Evolutionary conservation across 2,797 vertebrate species (phyloP).

Genomic region (Xerus rutilus): DNA sequence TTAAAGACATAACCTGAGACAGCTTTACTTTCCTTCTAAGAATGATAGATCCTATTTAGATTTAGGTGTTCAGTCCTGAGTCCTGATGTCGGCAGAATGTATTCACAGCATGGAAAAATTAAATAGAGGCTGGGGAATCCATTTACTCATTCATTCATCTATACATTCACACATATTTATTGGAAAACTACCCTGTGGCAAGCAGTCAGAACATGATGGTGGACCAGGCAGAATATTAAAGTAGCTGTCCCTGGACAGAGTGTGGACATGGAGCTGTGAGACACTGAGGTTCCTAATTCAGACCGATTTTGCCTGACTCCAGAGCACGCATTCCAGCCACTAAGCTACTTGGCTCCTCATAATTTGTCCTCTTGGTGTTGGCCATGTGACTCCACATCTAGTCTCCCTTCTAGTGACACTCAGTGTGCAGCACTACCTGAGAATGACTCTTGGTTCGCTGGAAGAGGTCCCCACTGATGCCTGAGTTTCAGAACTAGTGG

Average conservation of each 20-base stretch:
- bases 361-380: not conserved
- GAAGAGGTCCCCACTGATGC: not conserved
- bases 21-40: not conserved
- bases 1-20: not conserved
- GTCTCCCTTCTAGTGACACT: too few relatives aligned
- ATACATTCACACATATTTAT: not conserved
- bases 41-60: not conserved
- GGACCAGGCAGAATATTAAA: not conserved
- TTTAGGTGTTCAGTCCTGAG: not conserved
- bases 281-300: not conserved
- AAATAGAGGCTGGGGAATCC: not conserved
- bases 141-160: not conserved
- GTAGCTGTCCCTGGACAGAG: not conserved
- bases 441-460: too few relatives aligned
- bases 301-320: not conserved
- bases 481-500: not conserved
- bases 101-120: not conserved
- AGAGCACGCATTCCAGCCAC: not conserved
- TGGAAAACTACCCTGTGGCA: not conserved
- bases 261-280: fast-evolving
- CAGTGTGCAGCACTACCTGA: fast-evolving
- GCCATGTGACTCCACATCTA: not conserved
- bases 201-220: not conserved
- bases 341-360: not conserved
- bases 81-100: not conserved